These are phyloP conservation scores for Apamea crenata DNA, from an alignment of 2,888 invertebrate genomes.

Conservation along the genomic window DNA sequence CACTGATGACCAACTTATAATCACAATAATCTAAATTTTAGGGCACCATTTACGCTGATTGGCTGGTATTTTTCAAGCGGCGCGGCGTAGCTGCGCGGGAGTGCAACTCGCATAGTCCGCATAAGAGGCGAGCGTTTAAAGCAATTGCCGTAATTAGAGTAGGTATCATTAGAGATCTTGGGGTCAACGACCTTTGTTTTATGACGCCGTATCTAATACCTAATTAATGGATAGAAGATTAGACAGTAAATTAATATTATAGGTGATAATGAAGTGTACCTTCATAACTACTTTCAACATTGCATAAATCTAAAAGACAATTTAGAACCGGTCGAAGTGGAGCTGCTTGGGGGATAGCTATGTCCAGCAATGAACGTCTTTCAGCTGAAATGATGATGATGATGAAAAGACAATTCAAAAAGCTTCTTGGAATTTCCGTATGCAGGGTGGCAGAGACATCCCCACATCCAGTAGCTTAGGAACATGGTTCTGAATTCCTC, in stretches of 20 bases:
- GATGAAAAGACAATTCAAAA: background rate
- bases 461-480: no score
- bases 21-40: conserved; percentile 62
- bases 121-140: conserved; percentile 62
- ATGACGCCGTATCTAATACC: conserved; percentile 23
- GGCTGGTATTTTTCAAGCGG: conserved; percentile 54
- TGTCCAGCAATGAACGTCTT: no score
- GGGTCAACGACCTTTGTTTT: conserved; percentile 49
- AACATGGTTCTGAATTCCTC: no score
- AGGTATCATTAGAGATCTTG: conserved; percentile 63
- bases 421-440: background rate
- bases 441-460: no score
- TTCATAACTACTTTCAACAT: background rate
- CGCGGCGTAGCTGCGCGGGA: conserved; percentile 41
- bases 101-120: conserved; percentile 62
- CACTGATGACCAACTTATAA: conserved; percentile 38
- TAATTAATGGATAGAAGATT: conserved; percentile 18
- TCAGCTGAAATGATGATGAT: no score
- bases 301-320: background rate
- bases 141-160: conserved; percentile 69
- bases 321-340: background rate
- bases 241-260: background rate
- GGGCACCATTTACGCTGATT: conserved; percentile 58
- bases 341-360: no score
- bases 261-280: background rate